Evolutionary conservation across 1,140 invertebrate species (phyloP).

Genomic region (Cryptotermes secundus): DNA sequence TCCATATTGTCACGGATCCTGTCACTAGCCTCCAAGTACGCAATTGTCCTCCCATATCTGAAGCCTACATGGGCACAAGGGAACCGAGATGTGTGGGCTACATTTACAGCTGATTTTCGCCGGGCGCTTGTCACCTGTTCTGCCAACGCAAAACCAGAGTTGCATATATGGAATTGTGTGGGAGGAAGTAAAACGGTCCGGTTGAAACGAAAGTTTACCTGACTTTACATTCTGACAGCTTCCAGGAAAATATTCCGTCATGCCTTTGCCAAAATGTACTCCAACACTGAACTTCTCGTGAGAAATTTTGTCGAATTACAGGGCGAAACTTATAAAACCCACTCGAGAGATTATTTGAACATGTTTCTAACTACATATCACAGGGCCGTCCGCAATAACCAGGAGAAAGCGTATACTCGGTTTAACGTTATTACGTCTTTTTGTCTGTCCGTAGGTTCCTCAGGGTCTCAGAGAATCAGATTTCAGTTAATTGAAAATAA

Average conservation of each 20-base stretch:
- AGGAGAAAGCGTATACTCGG: too few relatives aligned
- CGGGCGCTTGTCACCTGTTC: not conserved
- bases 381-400: too few relatives aligned
- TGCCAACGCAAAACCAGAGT: slow-evolving; percentile 14
- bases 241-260: not conserved
- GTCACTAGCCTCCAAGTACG: not conserved
- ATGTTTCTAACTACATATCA: not conserved
- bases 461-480: too few relatives aligned
- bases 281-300: not conserved
- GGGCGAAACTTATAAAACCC: not conserved
- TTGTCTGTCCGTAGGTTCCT: too few relatives aligned
- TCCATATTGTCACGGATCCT: not conserved
- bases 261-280: not conserved
- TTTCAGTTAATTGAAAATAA: too few relatives aligned
- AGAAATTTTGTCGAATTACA: not conserved
- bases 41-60: not conserved
- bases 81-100: not conserved
- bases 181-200: not conserved
- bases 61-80: not conserved
- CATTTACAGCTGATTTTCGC: not conserved
- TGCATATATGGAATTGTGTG: not conserved
- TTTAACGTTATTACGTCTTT: too few relatives aligned
- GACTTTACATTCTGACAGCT: not conserved
- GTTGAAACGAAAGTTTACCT: not conserved
- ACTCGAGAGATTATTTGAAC: not conserved